Base-by-base conservation (phyloP, 2,888 invertebrate species). In the Bhutanitis thaidina region DNA sequence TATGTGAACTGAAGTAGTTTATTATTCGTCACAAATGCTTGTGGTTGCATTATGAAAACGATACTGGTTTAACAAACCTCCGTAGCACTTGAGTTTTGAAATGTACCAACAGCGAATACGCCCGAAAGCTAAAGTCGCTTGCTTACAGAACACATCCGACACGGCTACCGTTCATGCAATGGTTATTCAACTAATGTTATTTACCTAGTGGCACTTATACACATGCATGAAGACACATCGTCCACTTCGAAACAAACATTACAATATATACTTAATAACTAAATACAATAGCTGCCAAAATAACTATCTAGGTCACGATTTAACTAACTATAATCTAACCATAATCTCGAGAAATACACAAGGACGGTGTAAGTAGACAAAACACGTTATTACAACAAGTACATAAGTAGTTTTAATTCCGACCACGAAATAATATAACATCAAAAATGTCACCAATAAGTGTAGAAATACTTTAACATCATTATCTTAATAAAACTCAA, bases 361-460 rank as follows among this genome's bases (percentile, higher is more conserved):
- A 87, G 89, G 89, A 89, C 89, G 89, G 88, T 87, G 87, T 86
- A 85, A 85, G 80, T 83, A 81, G 83, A 81, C 80, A 82, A 80
- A 80, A 77, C 77, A 78, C 72, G 68, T 75, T 68, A 74, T 74
- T 77, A 79, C 74, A 70, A 80, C 69, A 71, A 72, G 64, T 61
- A 62, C 71, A 76, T 71, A 82, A 79, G 77, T 82, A 83, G 72
- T 77, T 78, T 50, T 71, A 74, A 69, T 73, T 73, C 62, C 71
- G 68, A 74, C 75, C 74, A 58, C 37, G 25, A 10, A 44, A 14
- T 46, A 45, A 37, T 43, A 60, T 58, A 71, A 74, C 66, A 77
- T 78, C 70, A 73, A 77, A 72, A 77, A 65, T 69, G 73, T 69
- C 73, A 77, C 74, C 74, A 77, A 71, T 76, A 74, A 73, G 65